Conservation (phyloP, 2,888 invertebrate genomes). For the Drosophila kokeensis region DNA sequence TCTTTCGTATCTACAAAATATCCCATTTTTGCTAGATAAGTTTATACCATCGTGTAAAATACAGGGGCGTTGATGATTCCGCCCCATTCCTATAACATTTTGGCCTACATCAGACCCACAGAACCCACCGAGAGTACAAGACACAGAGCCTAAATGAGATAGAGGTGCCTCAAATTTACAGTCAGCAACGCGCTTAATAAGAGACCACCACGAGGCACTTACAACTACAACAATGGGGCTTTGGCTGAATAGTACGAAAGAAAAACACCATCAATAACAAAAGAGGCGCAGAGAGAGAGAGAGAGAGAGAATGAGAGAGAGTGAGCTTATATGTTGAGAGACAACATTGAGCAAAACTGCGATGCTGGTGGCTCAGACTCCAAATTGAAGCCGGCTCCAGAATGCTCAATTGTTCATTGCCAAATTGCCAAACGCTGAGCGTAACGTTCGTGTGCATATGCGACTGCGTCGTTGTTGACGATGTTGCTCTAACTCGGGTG, state of each 20-base stretch:
- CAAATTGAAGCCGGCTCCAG: constrained; percentile 35
- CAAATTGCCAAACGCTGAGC: constrained; percentile 43
- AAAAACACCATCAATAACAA: neutral
- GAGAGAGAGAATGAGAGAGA: neutral
- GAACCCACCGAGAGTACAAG: constrained; percentile 16
- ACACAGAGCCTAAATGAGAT: neutral
- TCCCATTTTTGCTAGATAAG: constrained; percentile 56
- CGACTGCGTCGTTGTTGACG: constrained; percentile 41
- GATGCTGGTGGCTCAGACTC: constrained; percentile 22
- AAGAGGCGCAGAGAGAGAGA: neutral
- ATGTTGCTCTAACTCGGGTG: constrained; percentile 30
- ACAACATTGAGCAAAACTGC: neutral
- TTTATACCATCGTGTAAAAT: constrained; percentile 41
- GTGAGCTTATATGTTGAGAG: constrained; percentile 3
- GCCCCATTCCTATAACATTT: constrained; percentile 34
- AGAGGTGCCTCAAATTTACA: constrained; percentile 8
- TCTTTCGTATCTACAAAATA: constrained; percentile 52
- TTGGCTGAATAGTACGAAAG: constrained; percentile 32
- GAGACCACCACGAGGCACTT: constrained; percentile 26
- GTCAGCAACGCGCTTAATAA: constrained; percentile 49
- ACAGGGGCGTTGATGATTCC: constrained; percentile 54
- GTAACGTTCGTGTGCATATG: constrained; percentile 27
- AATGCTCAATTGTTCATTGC: constrained; percentile 43
- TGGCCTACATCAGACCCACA: constrained; percentile 50
- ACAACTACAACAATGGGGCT: constrained; percentile 6